Base-by-base conservation (phyloP, 2,113 vertebrate species). In the Tenrec ecaudatus region DNA sequence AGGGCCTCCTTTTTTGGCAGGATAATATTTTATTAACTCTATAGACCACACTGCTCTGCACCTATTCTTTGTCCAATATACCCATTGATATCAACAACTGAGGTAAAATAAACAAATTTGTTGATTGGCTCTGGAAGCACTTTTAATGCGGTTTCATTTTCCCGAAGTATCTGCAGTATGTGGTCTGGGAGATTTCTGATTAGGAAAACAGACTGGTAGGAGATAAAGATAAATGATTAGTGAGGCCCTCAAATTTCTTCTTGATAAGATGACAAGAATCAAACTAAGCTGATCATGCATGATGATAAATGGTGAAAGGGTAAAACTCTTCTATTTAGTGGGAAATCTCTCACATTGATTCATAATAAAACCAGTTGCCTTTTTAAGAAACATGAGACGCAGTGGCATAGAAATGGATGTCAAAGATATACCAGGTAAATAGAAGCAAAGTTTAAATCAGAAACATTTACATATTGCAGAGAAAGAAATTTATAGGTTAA, bases 61-160 rank as follows among this genome's bases (percentile, higher is more conserved):
- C 25, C 20, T 92, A 11, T 20, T 79, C 4, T 36, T 83, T 17
- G 16, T 62, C 17, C 40, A 86, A 0, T 10, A 5, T 62, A 23
- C 33, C 33, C 40, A 76, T 27, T 90, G 36, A 60, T 83, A 60
- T 92, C 82, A 78, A 78, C n/a, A 69, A 86, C 31, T 12, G 82
- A 58, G 36, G 23, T 29, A 33, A 40, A 58, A 36, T 47, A 64
- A 77, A 33, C 4, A 64, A 14, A 43, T 57, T 73, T 80, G 3
- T 62, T 15, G 0, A 29, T n/a, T 10, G 19, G 43, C 8, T 33
- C 14, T 33, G 8, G 19, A 43, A n/a, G 66, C 9, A 12, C 6
- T 16, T 38, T 71, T 71, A 40, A 27, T 0, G 20, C 71, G 25
- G 20, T 87, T 17, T 29, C 47, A 15, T 73, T n/a, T n/a, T 43